A percentile compares a stretch with the other conserved stretches of the same genome.
phyloP scores from a whole-genome alignment of 1,140 invertebrate species.

The Platorchestia sp. region DNA sequence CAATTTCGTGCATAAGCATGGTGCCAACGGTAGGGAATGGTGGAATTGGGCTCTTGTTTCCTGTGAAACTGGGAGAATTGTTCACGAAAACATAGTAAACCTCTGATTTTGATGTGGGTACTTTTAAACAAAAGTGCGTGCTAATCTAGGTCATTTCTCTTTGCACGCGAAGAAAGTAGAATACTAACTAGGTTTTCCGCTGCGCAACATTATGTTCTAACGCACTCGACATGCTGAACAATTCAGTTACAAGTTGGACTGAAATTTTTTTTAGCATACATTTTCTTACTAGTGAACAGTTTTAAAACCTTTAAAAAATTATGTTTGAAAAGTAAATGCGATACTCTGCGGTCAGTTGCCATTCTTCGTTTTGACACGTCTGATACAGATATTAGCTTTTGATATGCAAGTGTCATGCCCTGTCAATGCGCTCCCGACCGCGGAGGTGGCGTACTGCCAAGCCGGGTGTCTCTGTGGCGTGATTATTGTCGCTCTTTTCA shows the following conservation, averaged over 20 bases:
- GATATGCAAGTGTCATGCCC: not conserved
- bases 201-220: not conserved
- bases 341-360: not conserved
- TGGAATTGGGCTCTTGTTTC: not conserved
- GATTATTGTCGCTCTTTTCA: not conserved
- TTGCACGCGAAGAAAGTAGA: not conserved
- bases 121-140: not conserved
- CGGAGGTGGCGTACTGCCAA: not conserved
- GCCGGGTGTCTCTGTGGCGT: not conserved
- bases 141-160: not conserved
- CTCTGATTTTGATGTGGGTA: not conserved
- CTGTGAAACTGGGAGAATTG: not conserved
- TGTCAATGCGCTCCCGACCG: not conserved
- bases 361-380: not conserved
- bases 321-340: not conserved
- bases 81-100: not conserved
- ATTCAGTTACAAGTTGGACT: not conserved
- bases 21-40: not conserved
- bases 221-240: not conserved
- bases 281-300: not conserved
- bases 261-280: not conserved
- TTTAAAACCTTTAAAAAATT: not conserved
- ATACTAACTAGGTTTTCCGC: not conserved
- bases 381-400: not conserved
- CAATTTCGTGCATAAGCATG: not conserved